These are phyloP conservation scores for Chlorops oryzae DNA, from an alignment of 1,140 invertebrate genomes.

Conservation along the genomic window DNA sequence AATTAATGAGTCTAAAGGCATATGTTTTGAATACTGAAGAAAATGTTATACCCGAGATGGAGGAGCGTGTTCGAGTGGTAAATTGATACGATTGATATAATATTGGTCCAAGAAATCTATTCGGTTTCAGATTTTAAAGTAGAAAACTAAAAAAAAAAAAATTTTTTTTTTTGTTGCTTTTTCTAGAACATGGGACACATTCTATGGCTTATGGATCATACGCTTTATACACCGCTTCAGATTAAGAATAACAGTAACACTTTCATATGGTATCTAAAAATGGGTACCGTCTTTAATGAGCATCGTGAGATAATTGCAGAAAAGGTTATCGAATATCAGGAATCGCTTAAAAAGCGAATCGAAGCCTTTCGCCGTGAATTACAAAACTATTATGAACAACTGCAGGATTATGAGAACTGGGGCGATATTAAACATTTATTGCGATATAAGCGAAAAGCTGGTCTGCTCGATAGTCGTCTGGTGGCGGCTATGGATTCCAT, in stretches of 20 bases:
- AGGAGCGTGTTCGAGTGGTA: slow-evolving; percentile 62
- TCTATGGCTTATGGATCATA: slow-evolving; percentile 65
- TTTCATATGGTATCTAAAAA: slow-evolving; percentile 78
- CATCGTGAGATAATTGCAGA: slow-evolving; percentile 70
- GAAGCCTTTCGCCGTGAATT: slow-evolving; percentile 58
- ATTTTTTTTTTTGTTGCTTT: neutral
- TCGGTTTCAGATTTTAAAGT: neutral
- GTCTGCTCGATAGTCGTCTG: slow-evolving; percentile 62
- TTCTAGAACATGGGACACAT: slow-evolving; percentile 39
- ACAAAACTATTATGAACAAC: slow-evolving; percentile 69
- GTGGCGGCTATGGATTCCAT: slow-evolving; percentile 70
- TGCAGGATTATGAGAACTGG: slow-evolving; percentile 81
- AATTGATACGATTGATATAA: neutral
- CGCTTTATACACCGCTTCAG: slow-evolving; percentile 69
- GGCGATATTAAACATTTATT: slow-evolving; percentile 81
- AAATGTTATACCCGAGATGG: slow-evolving; percentile 64
- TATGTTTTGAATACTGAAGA: slow-evolving; percentile 69
- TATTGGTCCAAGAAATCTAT: neutral
- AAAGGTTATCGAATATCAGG: slow-evolving; percentile 84
- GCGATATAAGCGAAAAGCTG: slow-evolving; percentile 78
- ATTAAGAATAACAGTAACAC: slow-evolving; percentile 80
- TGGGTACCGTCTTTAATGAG: slow-evolving; percentile 75
- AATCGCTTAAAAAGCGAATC: slow-evolving; percentile 57
- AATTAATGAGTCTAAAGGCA: slow-evolving; percentile 74
- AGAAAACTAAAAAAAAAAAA: neutral